Evolutionary conservation across 2,888 invertebrate genomes (phyloP), one percentile per base, ranked within the genome.

Genomic region (Euplagia quadripunctaria): DNA sequence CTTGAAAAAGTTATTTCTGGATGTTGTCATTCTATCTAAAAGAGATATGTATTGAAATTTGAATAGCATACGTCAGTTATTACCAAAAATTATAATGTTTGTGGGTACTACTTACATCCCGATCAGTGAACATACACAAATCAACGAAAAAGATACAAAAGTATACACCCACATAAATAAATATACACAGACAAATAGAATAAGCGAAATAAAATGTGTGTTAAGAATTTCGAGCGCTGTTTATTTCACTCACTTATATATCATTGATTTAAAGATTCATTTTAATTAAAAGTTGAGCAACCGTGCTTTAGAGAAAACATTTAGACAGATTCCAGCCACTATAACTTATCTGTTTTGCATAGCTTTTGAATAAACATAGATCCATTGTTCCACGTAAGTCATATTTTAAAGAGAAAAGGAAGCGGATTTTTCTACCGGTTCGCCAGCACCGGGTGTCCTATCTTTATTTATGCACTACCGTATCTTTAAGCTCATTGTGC

Each of bases 301-400:
- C 5, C 14, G 7, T 61, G 12, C 58, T 31, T 31, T 31, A 61
- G 31, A 31, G 14, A 66, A 49, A 49, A 4, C 16, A 49, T 31
- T 16, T 16, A 66, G 12, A 2, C 12, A 16, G 6, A 66, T 49
- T 63, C 31, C 49, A 65, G 20, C 16, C 20, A 49, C 51, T 51
- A 51, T n/a, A 55, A 55, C 16, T 71, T 65, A 42, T 17, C n/a
- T 64, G 52, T 70, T 69, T 65, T 71, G 65, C 64, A 71, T 55
- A 65, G 64, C 31, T 71, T 64, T 55, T 71, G 70, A 71, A 71
- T 71, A 71, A 71, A 71, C 70, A 71, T 71, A 46, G 64, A 55
- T 65, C n/a, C 65, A 55, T 55, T 71, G 55, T 71, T 71, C 46
- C 43, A 42, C 43, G 64, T 20, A 55, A 71, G 43, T 71, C 55